These are phyloP conservation scores for Dasyornis broadbenti DNA, from an alignment of 2,113 vertebrate genomes.

Conservation along the genomic window DNA sequence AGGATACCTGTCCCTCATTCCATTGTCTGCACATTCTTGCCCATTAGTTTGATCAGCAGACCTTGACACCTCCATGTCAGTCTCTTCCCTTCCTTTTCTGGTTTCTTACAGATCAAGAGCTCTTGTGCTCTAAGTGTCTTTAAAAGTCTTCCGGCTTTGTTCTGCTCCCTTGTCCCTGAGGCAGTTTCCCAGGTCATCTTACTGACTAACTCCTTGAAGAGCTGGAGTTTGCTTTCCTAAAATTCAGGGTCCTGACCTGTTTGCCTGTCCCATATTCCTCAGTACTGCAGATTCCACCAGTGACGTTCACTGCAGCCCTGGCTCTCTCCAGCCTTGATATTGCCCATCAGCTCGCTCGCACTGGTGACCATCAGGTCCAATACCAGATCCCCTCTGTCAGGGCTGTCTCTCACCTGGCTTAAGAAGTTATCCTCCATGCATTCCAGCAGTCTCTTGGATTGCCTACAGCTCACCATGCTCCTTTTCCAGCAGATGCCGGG, in stretches of 20 bases:
- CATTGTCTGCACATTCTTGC: background rate
- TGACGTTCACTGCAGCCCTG: background rate
- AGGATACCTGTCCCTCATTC: background rate
- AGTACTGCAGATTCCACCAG: background rate
- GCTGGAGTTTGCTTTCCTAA: background rate
- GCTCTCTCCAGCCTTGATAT: background rate
- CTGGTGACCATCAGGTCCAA: background rate
- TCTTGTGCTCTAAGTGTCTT: background rate
- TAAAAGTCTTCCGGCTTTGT: background rate
- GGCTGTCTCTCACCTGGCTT: background rate
- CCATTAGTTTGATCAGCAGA: background rate
- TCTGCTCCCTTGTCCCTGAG: background rate
- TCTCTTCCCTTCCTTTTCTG: background rate
- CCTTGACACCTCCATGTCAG: background rate
- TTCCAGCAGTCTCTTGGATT: background rate
- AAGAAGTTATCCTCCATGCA: background rate
- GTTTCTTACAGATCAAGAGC: background rate
- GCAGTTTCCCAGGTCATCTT: background rate
- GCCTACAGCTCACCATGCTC: background rate
- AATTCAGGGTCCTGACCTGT: background rate
- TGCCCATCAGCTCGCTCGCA: background rate
- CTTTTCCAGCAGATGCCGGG: background rate
- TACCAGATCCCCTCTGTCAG: background rate
- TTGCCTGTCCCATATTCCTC: background rate
- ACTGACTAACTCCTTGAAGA: background rate